Conservation (phyloP, 2,888 invertebrate genomes). For the Eupithecia pulchellata region DNA sequence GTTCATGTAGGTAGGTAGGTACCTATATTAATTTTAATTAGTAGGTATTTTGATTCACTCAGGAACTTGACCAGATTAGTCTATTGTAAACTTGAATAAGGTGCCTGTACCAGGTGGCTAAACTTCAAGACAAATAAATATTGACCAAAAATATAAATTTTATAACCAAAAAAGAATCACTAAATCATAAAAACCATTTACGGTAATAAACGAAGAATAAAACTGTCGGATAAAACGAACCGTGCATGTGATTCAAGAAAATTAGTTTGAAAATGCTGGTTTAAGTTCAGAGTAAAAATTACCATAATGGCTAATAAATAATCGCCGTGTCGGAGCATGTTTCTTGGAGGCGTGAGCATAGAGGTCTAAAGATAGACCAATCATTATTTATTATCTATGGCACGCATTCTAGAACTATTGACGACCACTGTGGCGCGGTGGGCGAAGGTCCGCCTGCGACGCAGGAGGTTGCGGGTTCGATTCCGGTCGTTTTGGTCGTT, state of each 20-base stretch:
- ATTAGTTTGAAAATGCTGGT: slow-evolving; percentile 12
- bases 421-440: no score
- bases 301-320: slow-evolving; percentile 13
- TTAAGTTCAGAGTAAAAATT: slow-evolving; percentile 9
- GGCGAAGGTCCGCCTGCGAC: no score
- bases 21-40: no score
- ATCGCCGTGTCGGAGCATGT: slow-evolving; percentile 2
- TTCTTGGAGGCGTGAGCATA: background rate
- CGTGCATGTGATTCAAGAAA: slow-evolving; percentile 9
- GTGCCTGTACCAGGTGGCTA: background rate
- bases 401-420: background rate
- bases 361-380: background rate
- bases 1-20: no score
- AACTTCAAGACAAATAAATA: background rate
- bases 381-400: no score
- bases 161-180: background rate
- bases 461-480: no score
- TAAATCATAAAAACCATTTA: slow-evolving; percentile 19
- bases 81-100: no score
- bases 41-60: no score
- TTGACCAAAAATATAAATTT: background rate
- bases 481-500: no score
- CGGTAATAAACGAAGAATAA: slow-evolving; percentile 16
- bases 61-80: no score
- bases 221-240: slow-evolving; percentile 15